Percentiles rank a stretch among this genome's conserved stretches.
Conservation (phyloP, 2,797 vertebrate genomes). For the Eulemur coronatus region DNA sequence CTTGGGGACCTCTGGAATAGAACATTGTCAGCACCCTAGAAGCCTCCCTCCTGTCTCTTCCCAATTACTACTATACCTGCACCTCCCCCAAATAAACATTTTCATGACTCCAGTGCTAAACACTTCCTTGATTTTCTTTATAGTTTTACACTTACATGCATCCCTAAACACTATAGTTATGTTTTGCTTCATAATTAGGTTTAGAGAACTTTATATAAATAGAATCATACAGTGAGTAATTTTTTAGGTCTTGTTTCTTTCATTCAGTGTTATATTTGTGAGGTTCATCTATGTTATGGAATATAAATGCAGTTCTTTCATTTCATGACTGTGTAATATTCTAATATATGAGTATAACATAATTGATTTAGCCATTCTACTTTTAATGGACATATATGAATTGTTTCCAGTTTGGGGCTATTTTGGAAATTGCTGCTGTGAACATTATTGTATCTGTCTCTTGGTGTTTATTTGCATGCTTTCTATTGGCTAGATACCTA, state of each 20-base stretch:
- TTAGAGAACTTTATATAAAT: not conserved
- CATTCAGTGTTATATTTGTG: not conserved
- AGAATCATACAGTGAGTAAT: not conserved
- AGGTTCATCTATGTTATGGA: not conserved
- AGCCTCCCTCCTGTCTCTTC: not conserved
- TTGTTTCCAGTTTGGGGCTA: not conserved
- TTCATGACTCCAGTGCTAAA: not conserved
- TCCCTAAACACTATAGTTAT: not conserved
- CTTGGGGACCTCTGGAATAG: not conserved
- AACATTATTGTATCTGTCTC: not conserved
- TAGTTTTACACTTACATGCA: not conserved
- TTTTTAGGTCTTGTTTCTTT: not conserved
- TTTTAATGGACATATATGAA: constrained; percentile 20
- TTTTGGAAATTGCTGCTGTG: not conserved
- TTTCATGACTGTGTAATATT: not conserved
- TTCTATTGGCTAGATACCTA: not conserved
- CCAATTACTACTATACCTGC: not conserved
- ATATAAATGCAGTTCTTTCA: not conserved
- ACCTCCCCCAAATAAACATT: not conserved
- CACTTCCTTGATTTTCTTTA: not conserved
- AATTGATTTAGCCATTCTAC: not conserved
- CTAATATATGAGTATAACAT: not conserved
- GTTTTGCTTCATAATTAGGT: not conserved
- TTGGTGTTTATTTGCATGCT: not conserved
- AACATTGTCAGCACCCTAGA: not conserved